phyloP scores from a whole-genome alignment of 2,888 invertebrate species.

The Cephus pulcher region DNA sequence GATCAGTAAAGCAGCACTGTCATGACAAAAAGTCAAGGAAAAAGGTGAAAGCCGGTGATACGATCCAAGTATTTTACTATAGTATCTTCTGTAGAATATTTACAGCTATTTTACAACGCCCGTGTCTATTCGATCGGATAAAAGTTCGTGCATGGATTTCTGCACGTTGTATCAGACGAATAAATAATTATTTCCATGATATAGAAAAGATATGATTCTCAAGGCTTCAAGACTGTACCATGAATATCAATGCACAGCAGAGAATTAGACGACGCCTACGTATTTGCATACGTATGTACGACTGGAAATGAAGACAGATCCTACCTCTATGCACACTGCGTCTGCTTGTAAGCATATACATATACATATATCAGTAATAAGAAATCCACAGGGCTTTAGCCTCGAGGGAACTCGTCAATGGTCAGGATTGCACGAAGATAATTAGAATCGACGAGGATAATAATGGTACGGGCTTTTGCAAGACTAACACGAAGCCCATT shows the following conservation, averaged over 20 bases:
- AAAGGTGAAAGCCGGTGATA: slow-evolving; percentile 26
- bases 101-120: neutral
- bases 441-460: neutral
- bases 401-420: neutral
- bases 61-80: neutral
- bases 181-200: neutral
- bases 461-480: neutral
- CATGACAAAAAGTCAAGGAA: slow-evolving; percentile 30
- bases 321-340: neutral
- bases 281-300: neutral
- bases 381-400: neutral
- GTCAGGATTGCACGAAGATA: neutral
- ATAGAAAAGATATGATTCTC: neutral
- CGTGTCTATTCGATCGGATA: too few relatives aligned
- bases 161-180: neutral
- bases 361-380: too few relatives aligned
- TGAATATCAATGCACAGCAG: neutral
- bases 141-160: neutral
- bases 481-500: neutral
- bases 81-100: neutral
- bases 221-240: neutral
- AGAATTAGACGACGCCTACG: neutral
- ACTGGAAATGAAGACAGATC: neutral
- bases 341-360: too few relatives aligned
- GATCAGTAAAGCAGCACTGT: neutral